Percentiles rank a stretch among this genome's conserved stretches.
These are phyloP conservation scores for Suillia variegata DNA, from an alignment of 2,888 invertebrate genomes.

Conservation along the genomic window DNA sequence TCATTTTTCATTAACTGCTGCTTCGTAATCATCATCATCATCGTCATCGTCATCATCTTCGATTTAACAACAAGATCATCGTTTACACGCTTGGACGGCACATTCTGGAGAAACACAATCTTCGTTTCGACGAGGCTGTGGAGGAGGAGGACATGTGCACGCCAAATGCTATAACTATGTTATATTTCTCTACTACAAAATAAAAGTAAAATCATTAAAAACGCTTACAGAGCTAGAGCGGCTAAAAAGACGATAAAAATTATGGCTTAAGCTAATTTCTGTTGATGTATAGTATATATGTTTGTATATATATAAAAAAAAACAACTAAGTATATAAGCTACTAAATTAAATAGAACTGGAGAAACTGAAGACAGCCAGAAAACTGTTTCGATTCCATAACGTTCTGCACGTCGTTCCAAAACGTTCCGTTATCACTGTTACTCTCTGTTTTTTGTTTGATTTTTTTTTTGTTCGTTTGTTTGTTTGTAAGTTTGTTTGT, in stretches of 20 bases:
- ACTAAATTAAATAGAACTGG: neutral
- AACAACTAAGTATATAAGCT: conserved; percentile 8
- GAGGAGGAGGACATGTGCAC: conserved; percentile 1
- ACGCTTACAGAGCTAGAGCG: no score
- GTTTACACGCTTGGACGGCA: neutral
- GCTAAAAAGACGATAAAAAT: conserved; percentile 4
- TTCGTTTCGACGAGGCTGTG: no score
- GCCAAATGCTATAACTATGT: conserved; percentile 5
- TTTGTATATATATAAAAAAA: conserved; percentile 5
- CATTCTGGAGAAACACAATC: no score
- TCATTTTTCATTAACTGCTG: no score
- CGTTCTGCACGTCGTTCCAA: conserved; percentile 8
- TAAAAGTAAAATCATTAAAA: no score
- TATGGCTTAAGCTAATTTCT: conserved; percentile 24
- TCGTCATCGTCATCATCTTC: no score
- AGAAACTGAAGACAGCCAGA: no score
- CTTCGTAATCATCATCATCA: no score
- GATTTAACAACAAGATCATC: conserved; percentile 3
- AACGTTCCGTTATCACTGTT: conserved; percentile 12
- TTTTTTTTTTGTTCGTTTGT: conserved; percentile 7
- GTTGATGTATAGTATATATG: no score
- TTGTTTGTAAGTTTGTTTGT: no score
- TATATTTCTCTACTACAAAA: conserved; percentile 5
- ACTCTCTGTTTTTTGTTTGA: conserved; percentile 16
- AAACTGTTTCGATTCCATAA: conserved; percentile 6